These are phyloP conservation scores for Aleadryas rufinucha DNA, from an alignment of 2,113 vertebrate genomes.

Conservation along the genomic window DNA sequence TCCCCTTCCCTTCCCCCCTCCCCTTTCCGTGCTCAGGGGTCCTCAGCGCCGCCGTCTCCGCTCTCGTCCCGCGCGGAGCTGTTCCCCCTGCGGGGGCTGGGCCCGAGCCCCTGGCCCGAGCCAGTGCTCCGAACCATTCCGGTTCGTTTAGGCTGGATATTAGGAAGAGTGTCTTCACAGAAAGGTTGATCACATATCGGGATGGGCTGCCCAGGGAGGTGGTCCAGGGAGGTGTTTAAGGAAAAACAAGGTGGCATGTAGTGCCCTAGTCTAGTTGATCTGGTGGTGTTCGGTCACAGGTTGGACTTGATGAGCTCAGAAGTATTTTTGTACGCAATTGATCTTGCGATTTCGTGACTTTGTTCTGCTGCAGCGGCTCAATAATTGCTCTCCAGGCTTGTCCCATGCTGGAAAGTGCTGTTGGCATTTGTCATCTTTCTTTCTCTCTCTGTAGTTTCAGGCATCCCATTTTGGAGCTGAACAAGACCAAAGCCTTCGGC, in stretches of 20 bases:
- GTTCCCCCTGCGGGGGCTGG: rapidly evolving
- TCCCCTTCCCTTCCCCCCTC: rapidly evolving
- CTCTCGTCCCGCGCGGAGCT: rapidly evolving
- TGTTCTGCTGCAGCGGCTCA: rapidly evolving
- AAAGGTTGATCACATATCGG: background rate
- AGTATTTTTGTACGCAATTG: no score
- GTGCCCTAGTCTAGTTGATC: background rate
- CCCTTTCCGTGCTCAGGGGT: rapidly evolving
- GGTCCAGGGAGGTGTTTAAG: background rate
- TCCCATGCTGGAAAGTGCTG: background rate
- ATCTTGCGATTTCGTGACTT: rapidly evolving
- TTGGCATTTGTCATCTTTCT: background rate
- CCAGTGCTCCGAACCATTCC: rapidly evolving
- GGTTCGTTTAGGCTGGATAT: rapidly evolving
- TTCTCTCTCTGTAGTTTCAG: background rate
- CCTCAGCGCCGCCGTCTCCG: rapidly evolving
- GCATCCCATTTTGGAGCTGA: background rate
- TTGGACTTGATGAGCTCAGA: background rate
- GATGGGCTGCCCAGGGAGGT: background rate
- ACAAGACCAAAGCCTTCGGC: background rate
- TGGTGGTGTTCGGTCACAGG: background rate
- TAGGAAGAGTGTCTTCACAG: background rate
- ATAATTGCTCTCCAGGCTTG: rapidly evolving
- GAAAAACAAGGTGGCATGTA: background rate
- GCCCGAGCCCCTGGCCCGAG: rapidly evolving